These are phyloP conservation scores for Suricata suricatta DNA, from an alignment of 2,113 vertebrate genomes.

Conservation along the genomic window DNA sequence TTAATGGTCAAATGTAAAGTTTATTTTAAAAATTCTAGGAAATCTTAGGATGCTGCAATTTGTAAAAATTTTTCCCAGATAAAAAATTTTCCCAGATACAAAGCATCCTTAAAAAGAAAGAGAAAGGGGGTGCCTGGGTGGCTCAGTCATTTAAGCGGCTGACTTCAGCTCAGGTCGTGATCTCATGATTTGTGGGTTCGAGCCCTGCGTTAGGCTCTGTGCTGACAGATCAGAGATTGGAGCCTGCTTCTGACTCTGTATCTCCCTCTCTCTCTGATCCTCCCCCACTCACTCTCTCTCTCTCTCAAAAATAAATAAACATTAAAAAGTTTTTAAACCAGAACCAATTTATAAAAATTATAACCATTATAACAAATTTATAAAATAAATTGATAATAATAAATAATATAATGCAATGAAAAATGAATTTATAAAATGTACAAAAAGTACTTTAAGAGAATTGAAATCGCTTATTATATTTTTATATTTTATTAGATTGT, in stretches of 20 bases:
- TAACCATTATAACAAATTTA: not conserved
- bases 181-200: too few species aligned
- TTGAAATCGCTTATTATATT: not conserved
- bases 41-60: not conserved
- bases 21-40: not conserved
- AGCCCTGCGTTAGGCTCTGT: too few species aligned
- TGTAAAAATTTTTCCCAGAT: not conserved
- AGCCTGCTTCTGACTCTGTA: too few species aligned
- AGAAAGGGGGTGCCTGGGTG: too few species aligned
- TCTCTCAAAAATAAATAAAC: too few species aligned
- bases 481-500: too few species aligned
- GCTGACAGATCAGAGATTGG: too few species aligned
- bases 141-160: too few species aligned
- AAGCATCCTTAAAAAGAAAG: not conserved
- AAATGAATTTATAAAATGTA: not conserved
- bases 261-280: too few species aligned
- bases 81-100: not conserved
- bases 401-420: not conserved
- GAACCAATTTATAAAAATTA: not conserved
- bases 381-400: not conserved
- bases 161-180: too few species aligned
- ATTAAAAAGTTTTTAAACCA: not conserved
- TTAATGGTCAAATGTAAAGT: not conserved
- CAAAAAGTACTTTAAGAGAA: not conserved
- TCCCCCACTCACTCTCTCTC: too few species aligned